Conservation (phyloP, 2,888 invertebrate genomes). For the Lochmaea capreae region DNA sequence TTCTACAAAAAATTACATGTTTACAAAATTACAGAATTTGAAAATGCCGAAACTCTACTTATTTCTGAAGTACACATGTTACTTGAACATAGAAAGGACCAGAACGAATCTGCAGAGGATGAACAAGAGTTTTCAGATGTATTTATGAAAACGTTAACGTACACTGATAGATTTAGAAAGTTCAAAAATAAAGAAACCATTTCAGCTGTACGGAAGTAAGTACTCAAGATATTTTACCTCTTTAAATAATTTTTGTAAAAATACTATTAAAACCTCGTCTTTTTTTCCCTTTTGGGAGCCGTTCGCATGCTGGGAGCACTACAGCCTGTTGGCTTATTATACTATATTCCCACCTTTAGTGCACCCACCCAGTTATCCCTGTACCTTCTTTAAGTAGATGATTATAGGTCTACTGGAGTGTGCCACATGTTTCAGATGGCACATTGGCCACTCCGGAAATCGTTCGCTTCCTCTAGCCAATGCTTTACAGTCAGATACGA, state of each 20-base stretch:
- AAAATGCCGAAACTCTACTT: slow-evolving; percentile 96
- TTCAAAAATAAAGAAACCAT: slow-evolving; percentile 99
- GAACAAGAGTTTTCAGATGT: slow-evolving; percentile 99
- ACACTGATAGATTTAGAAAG: slow-evolving; percentile 95
- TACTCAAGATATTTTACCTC: slow-evolving; percentile 37
- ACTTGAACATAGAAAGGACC: slow-evolving; percentile 95
- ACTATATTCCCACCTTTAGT: too few relatives aligned
- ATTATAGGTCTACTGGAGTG: too few relatives aligned
- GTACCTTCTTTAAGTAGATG: too few relatives aligned
- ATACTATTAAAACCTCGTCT: too few relatives aligned
- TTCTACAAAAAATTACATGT: slow-evolving; percentile 34
- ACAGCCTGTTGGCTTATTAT: too few relatives aligned
- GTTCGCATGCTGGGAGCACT: too few relatives aligned
- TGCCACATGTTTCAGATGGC: too few relatives aligned
- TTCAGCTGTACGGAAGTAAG: slow-evolving; percentile 91
- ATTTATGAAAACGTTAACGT: slow-evolving; percentile 96
- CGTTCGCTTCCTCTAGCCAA: too few relatives aligned
- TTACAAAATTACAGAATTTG: slow-evolving; percentile 81
- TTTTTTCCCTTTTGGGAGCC: too few relatives aligned
- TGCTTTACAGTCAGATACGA: too few relatives aligned
- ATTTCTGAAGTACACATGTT: slow-evolving; percentile 97
- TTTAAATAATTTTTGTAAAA: neutral
- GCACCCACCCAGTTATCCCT: too few relatives aligned
- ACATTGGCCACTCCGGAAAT: too few relatives aligned
- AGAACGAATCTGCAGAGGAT: slow-evolving; percentile 98